A percentile compares a stretch with the other conserved stretches of the same genome.
These are phyloP conservation scores for Enoplosus armatus DNA, from an alignment of 2,797 vertebrate genomes.

Conservation along the genomic window DNA sequence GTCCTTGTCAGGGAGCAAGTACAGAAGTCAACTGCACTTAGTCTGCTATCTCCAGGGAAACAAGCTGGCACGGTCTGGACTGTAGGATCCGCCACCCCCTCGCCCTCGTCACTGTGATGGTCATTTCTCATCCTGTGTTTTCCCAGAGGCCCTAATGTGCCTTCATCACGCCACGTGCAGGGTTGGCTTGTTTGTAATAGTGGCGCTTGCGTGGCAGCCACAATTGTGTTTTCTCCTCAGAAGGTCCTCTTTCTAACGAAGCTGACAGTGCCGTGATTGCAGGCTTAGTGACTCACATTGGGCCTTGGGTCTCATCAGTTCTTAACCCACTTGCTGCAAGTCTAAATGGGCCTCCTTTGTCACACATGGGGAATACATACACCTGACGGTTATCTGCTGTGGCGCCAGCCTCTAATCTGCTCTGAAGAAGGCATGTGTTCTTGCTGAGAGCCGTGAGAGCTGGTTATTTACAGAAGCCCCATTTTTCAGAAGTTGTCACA, in stretches of 20 bases:
- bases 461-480: constrained; percentile 8
- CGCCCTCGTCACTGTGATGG: constrained; percentile 28
- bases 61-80: background rate
- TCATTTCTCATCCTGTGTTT: constrained; percentile 44
- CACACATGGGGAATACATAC: constrained; percentile 25
- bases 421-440: background rate
- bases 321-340: constrained; percentile 32
- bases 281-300: constrained; percentile 29
- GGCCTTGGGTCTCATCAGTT: constrained; percentile 42
- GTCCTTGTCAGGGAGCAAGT: constrained; percentile 59
- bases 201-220: background rate
- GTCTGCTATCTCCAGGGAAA: constrained; percentile 57
- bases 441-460: background rate
- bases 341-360: constrained; percentile 31
- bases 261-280: constrained; percentile 18
- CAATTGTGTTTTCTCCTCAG: constrained; percentile 23
- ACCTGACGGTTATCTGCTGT: constrained; percentile 28
- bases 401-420: constrained; percentile 5
- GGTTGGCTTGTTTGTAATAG: constrained; percentile 47
- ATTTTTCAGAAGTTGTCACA: constrained; percentile 1
- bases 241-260: constrained; percentile 21
- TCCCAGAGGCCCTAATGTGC: constrained; percentile 45
- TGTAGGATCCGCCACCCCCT: constrained; percentile 18
- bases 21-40: constrained; percentile 46
- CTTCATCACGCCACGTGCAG: constrained; percentile 25